Evolutionary conservation across 1,140 invertebrate genomes (phyloP).

Genomic region (Atta cephalotes): DNA sequence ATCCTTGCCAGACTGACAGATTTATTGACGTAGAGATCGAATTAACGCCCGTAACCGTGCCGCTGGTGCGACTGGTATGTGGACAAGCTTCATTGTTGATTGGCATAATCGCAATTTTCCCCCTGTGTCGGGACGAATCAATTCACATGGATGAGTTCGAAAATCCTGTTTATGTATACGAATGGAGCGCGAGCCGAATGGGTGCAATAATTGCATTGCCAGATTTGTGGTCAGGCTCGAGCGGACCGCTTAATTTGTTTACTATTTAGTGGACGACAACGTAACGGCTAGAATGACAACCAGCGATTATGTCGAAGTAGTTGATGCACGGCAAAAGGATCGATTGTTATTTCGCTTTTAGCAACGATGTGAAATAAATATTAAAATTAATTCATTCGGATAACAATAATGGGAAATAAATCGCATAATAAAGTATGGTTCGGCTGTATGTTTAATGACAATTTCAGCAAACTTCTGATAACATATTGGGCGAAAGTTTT

Average conservation of each 20-base stretch:
- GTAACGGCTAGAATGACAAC: constrained; percentile 50
- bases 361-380: constrained; percentile 23
- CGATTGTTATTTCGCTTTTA: constrained; percentile 35
- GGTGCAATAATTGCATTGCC: constrained; percentile 75
- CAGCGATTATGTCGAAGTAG: constrained; percentile 5
- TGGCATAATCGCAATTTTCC: constrained; percentile 66
- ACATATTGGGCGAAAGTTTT: constrained; percentile 46
- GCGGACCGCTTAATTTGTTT: constrained; percentile 81
- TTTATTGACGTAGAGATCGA: constrained; percentile 57
- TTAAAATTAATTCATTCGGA: constrained; percentile 63
- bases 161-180: constrained; percentile 56
- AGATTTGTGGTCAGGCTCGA: constrained; percentile 76
- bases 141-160: constrained; percentile 70
- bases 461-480: constrained; percentile 3
- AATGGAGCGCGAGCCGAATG: constrained; percentile 31
- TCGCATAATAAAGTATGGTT: neutral
- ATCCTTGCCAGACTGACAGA: constrained; percentile 56
- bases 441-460: constrained; percentile 27
- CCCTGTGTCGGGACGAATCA: constrained; percentile 63
- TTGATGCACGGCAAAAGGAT: constrained; percentile 12
- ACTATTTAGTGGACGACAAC: constrained; percentile 75
- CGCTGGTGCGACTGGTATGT: constrained; percentile 43
- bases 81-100: constrained; percentile 65
- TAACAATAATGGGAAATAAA: constrained; percentile 6
- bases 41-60: constrained; percentile 60